These are phyloP conservation scores for Brachionus sp. DNA, from an alignment of 1,140 invertebrate genomes.

Conservation along the genomic window DNA sequence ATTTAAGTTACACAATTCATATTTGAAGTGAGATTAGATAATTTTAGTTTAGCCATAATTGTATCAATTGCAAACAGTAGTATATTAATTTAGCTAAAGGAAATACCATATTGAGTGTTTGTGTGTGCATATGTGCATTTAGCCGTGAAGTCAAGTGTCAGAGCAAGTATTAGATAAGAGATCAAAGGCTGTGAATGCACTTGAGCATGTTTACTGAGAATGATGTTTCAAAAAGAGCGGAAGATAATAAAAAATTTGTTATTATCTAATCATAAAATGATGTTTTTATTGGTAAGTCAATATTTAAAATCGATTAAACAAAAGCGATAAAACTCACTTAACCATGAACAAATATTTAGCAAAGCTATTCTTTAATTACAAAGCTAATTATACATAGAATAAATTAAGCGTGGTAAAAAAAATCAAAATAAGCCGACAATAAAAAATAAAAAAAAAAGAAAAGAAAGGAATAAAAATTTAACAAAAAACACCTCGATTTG, in stretches of 20 bases:
- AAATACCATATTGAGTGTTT: no score
- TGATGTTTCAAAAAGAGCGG: constrained; percentile 16
- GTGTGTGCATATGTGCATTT: no score
- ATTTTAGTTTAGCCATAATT: no score
- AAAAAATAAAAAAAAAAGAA: background rate
- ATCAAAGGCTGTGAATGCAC: background rate
- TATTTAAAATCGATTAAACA: constrained; percentile 12
- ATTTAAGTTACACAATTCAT: no score
- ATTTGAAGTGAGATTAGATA: no score
- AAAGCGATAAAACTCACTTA: constrained; percentile 24
- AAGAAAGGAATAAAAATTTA: background rate
- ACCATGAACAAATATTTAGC: constrained; percentile 31
- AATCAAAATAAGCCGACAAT: background rate
- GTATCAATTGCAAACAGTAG: no score
- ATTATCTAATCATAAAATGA: constrained; percentile 17
- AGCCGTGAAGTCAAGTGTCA: background rate
- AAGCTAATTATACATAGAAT: constrained; percentile 24
- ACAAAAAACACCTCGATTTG: constrained; percentile 16
- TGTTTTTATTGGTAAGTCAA: constrained; percentile 18
- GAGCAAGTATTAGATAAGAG: constrained; percentile 12
- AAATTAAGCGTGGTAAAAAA: constrained; percentile 41
- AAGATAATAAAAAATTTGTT: background rate
- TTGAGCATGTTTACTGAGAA: constrained; percentile 15
- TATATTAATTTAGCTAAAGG: no score
- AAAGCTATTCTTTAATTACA: constrained; percentile 37